Evolutionary conservation across 2,888 invertebrate species (phyloP), one percentile per base, ranked within the genome.

Genomic region (Brachycybe producta): DNA sequence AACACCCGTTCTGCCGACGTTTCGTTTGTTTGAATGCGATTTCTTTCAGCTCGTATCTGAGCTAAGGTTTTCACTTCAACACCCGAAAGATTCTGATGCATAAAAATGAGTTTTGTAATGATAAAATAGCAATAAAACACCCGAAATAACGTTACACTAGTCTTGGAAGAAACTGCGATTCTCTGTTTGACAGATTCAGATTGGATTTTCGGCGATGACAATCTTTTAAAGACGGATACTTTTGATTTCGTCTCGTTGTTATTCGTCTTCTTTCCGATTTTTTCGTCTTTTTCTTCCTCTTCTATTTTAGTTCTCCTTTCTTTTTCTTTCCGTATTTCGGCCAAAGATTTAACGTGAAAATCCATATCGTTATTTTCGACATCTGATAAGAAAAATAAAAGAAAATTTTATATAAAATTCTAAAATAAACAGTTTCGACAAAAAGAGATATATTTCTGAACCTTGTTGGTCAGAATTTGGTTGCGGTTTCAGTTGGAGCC

Each of bases 331-430:
- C 77, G 73, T 55, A 79, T 73, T 58, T 82, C 75, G 64, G 82
- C 82, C 62, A 79, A 73, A 0, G 79, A 77, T 70, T 80, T 79
- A 54, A 75, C 68, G 55, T 69, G 67, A 46, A 57, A 53, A 41
- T 48, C 48, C 21, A 48, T 32, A 19, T 48, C 42, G 19, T 47
- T 32, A 24, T 52, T 34, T 17, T 35, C 46, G 15, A 46, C 26
- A 44, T 32, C 46, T 23, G 27, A 23, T 28, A 36, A 23, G 13
- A 46, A n/a, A 23, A 41, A 24, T 11, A 1, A 41, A 1, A 5
- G 32, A 5, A 32, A 32, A 5, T 15, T 28, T 15, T 15, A 19
- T 32, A 2, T 7, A 13, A 8, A 28, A n/a, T 4, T 11, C 15
- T 8, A 17, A 15, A 4, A 24, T 30, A 8, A 30, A 17, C 39